phyloP scores from a whole-genome alignment of 2,888 invertebrate species.

The Ceraclea dissimilis region DNA sequence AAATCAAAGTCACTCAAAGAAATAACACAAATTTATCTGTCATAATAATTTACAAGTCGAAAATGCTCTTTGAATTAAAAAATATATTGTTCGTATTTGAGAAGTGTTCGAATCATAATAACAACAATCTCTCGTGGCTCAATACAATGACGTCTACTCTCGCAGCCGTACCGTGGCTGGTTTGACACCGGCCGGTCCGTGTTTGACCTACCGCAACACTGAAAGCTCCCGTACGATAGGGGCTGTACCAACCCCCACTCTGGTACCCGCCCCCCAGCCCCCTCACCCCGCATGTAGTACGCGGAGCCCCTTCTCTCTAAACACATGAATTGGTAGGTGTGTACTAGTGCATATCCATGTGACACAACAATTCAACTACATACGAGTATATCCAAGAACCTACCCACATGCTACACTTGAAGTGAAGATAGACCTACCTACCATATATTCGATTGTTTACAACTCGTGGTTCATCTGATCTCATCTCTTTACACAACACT shows the following conservation, averaged over 20 bases:
- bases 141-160: slow-evolving; percentile 31
- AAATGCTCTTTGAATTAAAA: neutral
- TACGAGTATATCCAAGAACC: too few species aligned
- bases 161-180: slow-evolving; percentile 37
- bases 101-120: too few species aligned
- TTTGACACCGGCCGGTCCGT: slow-evolving; percentile 36
- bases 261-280: slow-evolving; percentile 5
- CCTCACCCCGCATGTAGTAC: slow-evolving; percentile 16
- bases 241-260: slow-evolving; percentile 32
- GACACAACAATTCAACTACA: too few species aligned
- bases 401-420: too few species aligned
- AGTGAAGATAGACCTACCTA: too few species aligned
- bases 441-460: too few species aligned
- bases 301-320: slow-evolving; percentile 14
- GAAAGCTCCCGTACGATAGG: slow-evolving; percentile 36
- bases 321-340: slow-evolving; percentile 16
- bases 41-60: neutral
- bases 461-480: too few species aligned
- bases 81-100: too few species aligned
- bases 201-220: slow-evolving; percentile 61
- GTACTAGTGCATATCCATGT: slow-evolving; percentile 2
- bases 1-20: slow-evolving; percentile 6
- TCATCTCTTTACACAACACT: too few species aligned
- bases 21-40: slow-evolving; percentile 7
- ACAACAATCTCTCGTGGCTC: too few species aligned